Evolutionary conservation across 2,113 vertebrate species (phyloP).

Genomic region (Phaetusa simplex): DNA sequence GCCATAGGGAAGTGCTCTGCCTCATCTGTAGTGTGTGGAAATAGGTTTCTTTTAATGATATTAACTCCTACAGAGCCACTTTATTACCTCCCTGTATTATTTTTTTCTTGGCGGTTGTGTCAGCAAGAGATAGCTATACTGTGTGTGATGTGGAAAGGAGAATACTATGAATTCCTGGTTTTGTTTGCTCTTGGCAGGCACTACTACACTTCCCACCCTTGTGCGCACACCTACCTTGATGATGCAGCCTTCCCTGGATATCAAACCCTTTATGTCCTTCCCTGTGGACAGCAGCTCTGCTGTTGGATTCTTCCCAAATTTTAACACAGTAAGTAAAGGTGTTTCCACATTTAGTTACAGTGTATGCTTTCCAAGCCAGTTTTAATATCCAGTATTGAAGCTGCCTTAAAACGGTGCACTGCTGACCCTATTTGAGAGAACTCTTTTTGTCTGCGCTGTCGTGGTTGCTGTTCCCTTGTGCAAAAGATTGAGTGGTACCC

Average conservation of each 20-base stretch:
- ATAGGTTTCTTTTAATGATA: constrained; percentile 14
- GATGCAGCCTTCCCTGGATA: constrained; percentile 90
- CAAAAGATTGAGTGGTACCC: not conserved
- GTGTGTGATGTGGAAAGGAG: not conserved
- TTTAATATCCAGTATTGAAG: not conserved
- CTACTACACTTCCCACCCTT: constrained; percentile 83
- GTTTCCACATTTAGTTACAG: constrained; percentile 32
- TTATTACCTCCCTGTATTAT: not conserved
- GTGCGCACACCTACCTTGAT: constrained; percentile 85
- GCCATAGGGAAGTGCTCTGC: constrained; percentile 15
- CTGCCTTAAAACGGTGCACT: not conserved
- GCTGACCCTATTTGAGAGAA: not conserved
- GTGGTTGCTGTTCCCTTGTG: not conserved
- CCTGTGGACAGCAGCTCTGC: constrained; percentile 87
- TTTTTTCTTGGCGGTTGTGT: constrained; percentile 22
- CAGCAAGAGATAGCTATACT: not conserved
- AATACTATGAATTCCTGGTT: constrained; percentile 62
- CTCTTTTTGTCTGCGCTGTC: not conserved
- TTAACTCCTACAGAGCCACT: constrained; percentile 1
- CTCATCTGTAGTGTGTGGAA: constrained; percentile 3
- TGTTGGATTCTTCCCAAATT: constrained; percentile 95
- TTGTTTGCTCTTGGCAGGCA: constrained; percentile 80
- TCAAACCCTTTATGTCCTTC: constrained; percentile 92
- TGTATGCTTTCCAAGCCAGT: not conserved
- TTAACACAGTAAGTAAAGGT: constrained; percentile 89